Evolutionary conservation across 2,888 invertebrate species (phyloP), one percentile per base, ranked within the genome.

Genomic region (Orchesellides sinensis): DNA sequence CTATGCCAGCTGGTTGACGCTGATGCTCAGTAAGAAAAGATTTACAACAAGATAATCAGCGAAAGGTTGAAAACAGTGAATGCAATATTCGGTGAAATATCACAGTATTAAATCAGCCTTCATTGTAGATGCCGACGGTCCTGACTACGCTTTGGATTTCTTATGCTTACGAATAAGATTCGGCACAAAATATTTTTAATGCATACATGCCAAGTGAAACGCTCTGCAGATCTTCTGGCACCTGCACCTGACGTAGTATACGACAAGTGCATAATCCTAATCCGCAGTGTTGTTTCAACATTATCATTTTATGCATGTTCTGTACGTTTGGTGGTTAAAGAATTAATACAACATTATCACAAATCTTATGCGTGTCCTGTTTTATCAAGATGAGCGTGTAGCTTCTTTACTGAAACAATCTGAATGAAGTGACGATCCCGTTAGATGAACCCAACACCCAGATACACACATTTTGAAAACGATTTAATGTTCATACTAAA

Each of bases 381-480:
- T 79, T 79, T 79, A 79, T 79, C 79, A 79, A 79, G 70, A 79
- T 72, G 65, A 79, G 72, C 65, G 45, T 65, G 29, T 5, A 69
- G 70, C 78, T 78, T 70, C 78, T 68, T 68, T 77, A n/a, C 10
- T 40, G 40, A 40, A 40, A 40, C 40, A 40, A 40, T 32, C 56
- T 78, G 63, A 78, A 75, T 61, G 66, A 45, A 79, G 72, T 49
- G 79, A 79, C 65, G 72, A 45, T 79, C 79, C 79, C 79, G 79
- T 79, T 79, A 79, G 54, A 54, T 79, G 79, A 70, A 79, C 72
- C 70, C 29, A 79, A 65, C 79, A 78, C 70, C 70, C 69, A 79
- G 70, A 79, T 79, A 65, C 52, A 72, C 63, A 79, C 56, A 72
- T 65, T 79, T 68, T 70, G 17, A 32, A n/a, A 69, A 63, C 63